Evolutionary conservation across 2,888 invertebrate species (phyloP), one percentile per base, ranked within the genome.

Genomic region (Acanthosepion lycidas): DNA sequence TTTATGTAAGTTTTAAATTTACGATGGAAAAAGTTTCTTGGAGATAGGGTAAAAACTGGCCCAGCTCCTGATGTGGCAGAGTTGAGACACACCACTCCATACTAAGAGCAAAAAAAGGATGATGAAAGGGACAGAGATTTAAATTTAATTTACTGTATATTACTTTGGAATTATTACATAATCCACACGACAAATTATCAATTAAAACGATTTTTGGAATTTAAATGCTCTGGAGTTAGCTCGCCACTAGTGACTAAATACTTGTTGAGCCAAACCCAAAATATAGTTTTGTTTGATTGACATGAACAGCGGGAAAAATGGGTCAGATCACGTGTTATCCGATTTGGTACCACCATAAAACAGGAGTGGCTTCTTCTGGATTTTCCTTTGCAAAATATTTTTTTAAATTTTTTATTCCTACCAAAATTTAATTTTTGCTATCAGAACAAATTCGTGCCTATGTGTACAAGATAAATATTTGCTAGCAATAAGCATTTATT

Each of bases 301-400:
- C 78, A 78, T 78, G 78, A 78, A 33, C n/a, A 78, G n/a, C n/a
- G n/a, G n/a, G n/a, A 33, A 78, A 78, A 78, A 78, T 78, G 78
- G 78, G 78, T 78, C 78, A 78, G 78, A 78, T 78, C 78, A 78
- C 78, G 78, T 78, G 78, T 78, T 78, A 78, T n/a, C 78, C 78
- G 78, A 78, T 78, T 78, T 78, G 78, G 78, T 78, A n/a, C 78
- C 78, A 78, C 59, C 59, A 59, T 59, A 59, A 59, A 59, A 78
- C 78, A 78, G 78, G 78, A 78, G 78, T 78, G 78, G 78, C 78
- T 78, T 78, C 78, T n/a, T 12, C 18, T 78, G n/a, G n/a, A n/a
- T 33, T n/a, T n/a, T 15, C n/a, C 33, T n/a, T n/a, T 78, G 6
- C 23, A 64, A 51, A 64, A 64, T 23, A 64, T 59, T 59, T 59